Conservation (phyloP, 2,113 vertebrate species). For the Crotalus helleri region DNA sequence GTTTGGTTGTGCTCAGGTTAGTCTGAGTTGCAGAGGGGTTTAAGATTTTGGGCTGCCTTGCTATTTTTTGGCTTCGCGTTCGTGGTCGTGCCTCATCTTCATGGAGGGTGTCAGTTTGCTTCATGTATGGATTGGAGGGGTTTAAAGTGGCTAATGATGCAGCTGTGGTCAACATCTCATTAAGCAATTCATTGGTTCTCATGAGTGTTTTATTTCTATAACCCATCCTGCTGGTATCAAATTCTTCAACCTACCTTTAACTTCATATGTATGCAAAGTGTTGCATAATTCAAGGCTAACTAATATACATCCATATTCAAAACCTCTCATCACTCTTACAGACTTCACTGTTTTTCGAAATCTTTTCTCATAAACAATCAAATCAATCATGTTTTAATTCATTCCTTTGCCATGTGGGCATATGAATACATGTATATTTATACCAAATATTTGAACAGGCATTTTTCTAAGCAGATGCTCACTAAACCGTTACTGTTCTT, state of each 20-base stretch:
- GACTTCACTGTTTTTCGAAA: background rate
- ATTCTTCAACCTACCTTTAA: background rate
- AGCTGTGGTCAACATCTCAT: background rate
- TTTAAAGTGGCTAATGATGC: too few relatives aligned
- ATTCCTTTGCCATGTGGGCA: background rate
- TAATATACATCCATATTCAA: background rate
- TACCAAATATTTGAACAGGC: background rate
- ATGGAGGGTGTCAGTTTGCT: too few relatives aligned
- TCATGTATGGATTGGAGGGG: too few relatives aligned
- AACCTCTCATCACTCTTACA: background rate
- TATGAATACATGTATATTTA: background rate
- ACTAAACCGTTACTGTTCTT: background rate
- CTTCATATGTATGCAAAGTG: background rate
- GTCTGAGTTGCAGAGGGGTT: too few relatives aligned
- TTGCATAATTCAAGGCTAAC: background rate
- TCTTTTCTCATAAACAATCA: background rate
- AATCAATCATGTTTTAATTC: background rate
- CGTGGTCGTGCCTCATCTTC: too few relatives aligned
- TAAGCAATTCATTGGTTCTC: background rate
- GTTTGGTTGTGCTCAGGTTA: too few relatives aligned
- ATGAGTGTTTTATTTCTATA: background rate
- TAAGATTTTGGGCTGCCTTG: too few relatives aligned
- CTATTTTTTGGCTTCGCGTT: too few relatives aligned
- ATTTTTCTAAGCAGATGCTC: background rate
- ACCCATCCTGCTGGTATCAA: background rate